These are phyloP conservation scores for Mactromeris polynyma DNA, from an alignment of 2,888 invertebrate species.

Conservation along the genomic window DNA sequence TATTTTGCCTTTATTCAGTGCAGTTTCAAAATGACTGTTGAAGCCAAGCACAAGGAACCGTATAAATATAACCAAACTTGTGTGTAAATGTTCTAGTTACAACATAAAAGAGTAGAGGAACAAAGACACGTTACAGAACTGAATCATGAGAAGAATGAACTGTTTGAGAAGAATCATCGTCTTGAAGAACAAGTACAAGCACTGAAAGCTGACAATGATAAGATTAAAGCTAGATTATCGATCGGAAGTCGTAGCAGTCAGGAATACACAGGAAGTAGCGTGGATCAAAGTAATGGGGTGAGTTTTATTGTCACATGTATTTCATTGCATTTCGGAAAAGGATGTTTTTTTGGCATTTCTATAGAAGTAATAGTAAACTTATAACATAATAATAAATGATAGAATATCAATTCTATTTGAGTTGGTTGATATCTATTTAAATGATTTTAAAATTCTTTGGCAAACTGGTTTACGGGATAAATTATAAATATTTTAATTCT, in stretches of 20 bases:
- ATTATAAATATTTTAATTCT: no score
- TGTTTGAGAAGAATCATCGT: slow-evolving; percentile 59
- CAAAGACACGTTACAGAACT: slow-evolving; percentile 57
- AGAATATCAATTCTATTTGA: no score
- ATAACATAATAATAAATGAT: no score
- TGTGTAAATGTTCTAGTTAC: slow-evolving; percentile 54
- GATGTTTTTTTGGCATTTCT: no score
- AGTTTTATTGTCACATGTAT: neutral
- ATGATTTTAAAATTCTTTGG: no score
- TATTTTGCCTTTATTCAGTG: no score
- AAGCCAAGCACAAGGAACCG: no score
- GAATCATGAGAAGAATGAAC: slow-evolving; percentile 47
- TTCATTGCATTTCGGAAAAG: no score
- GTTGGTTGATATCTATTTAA: no score
- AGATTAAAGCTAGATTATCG: slow-evolving; percentile 51
- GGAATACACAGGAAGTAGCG: slow-evolving; percentile 10
- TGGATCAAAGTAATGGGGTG: slow-evolving; percentile 5
- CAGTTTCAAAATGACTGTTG: no score
- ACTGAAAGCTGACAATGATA: slow-evolving; percentile 46
- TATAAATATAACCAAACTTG: neutral
- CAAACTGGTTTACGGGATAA: no score
- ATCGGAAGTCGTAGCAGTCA: slow-evolving; percentile 37
- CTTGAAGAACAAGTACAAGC: slow-evolving; percentile 43
- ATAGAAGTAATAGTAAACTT: no score
- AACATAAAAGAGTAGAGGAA: slow-evolving; percentile 60